Base-by-base conservation (phyloP, 2,888 invertebrate species). In the Melanostoma scalare region DNA sequence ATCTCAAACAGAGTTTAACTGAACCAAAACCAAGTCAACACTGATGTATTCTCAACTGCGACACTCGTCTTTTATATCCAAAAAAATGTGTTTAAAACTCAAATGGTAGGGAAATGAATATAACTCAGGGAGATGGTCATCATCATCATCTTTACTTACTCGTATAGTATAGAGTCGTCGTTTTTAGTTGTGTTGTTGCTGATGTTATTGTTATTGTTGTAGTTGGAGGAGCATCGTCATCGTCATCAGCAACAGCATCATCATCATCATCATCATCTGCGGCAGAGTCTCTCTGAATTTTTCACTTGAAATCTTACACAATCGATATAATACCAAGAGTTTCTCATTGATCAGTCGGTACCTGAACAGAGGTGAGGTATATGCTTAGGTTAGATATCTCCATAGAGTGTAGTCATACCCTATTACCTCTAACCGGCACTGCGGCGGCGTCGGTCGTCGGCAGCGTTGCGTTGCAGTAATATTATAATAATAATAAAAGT, bases 31-130 rank as follows among this genome's bases (percentile, higher is more conserved):
- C 79, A 85, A 84, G 81, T 81, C 60, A 76, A 75, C 77, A 87
- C 87, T 87, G 87, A 86, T 87, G 86, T 85, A 85, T 82, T 86
- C 85, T 86, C 84, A 86, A 87, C 84, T 82, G 75, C 85, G 85
- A 82, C 86, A 87, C 84, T 82, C 86, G 82, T 74, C 87, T 87
- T 87, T 87, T 87, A 87, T 87, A 87, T 86, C 68, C 85, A 77
- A 86, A 86, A 20, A 86, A 78, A 81, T 75, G 74, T 53, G 63
- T 79, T 84, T 56, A 68, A 84, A 75, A 75, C 42, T 79, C 75
- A 75, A 84, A 84, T 84, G 84, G 84, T 84, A 84, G 84, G 84
- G 84, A 84, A 84, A 84, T 84, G 84, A 79, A 84, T 71, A 84
- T 84, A 84, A 84, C 84, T 84, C 79, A 79, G 71, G 84, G 71